Conservation (phyloP, 2,888 invertebrate species). For the Drosophila helvetica region DNA sequence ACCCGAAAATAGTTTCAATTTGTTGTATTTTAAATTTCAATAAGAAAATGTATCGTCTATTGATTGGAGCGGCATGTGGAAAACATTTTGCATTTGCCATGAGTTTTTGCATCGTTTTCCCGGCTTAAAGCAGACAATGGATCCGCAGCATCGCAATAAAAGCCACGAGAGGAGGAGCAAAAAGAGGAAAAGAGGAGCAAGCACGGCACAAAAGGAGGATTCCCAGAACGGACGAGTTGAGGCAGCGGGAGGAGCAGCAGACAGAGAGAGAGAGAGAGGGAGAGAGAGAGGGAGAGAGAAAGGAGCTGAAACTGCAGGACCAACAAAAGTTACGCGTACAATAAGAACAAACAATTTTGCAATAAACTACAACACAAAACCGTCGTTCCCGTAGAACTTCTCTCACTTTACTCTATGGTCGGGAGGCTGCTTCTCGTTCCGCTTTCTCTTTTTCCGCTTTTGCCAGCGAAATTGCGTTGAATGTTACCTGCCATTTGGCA, state of each 20-base stretch:
- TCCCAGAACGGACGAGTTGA: too few relatives aligned
- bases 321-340: constrained; percentile 23
- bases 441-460: constrained; percentile 28
- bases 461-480: constrained; percentile 73
- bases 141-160: constrained; percentile 10
- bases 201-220: too few relatives aligned
- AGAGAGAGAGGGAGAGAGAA: not conserved
- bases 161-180: not conserved
- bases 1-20: too few relatives aligned
- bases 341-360: constrained; percentile 9
- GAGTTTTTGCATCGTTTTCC: constrained; percentile 6
- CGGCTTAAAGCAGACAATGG: constrained; percentile 13
- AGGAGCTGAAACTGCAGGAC: not conserved
- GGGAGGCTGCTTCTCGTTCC: not conserved
- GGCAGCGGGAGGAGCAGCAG: too few relatives aligned
- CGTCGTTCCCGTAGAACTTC: not conserved
- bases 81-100: constrained; percentile 4
- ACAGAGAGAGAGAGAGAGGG: not conserved
- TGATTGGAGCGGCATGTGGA: not conserved
- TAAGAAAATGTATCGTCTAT: not conserved
- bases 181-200: too few relatives aligned
- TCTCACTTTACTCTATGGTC: not conserved
- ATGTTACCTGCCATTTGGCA: constrained; percentile 77
- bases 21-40: not conserved
- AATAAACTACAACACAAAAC: constrained; percentile 14